Base-by-base conservation (phyloP, 2,797 vertebrate species). In the Eutrigla gurnardus region DNA sequence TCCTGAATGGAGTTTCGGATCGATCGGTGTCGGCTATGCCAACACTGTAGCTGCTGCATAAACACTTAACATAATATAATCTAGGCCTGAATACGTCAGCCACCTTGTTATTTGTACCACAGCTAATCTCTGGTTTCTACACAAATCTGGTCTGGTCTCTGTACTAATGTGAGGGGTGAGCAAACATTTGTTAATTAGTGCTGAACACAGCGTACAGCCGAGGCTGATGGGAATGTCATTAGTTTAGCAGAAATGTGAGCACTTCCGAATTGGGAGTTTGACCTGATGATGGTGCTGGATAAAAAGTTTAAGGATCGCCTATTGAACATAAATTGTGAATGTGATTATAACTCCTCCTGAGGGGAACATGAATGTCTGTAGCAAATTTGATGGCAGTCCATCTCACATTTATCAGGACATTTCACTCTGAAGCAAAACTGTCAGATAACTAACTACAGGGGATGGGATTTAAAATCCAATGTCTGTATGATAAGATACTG, bases 401-500 rank as follows among this genome's bases (percentile, higher is more conserved):
- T 43, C 9, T 33, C 12, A 39, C 37, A 50, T 50, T 39, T 15
- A 25, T 43, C 4, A 3, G 54, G 25, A 33, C 9, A n/a, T 43
- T 53, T 66, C 64, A 35, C 18, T 40, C 25, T 12, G 25, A 54
- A 17, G 3, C 39, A 66, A 35, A 67, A 67, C 32, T 54, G 50
- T 35, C 65, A 55, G 10, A 11, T 36, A 7, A 47, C 35, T 15
- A 35, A 25, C 25, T 25, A 25, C 60, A n/a, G 43, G 50, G 50
- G 65, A 45, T 10, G 32, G 37, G 39, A 50, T 64, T 50, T 65
- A 39, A 50, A 50, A 64, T 25, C 15, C 12, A 65, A 50, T 39
- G 46, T 14, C 47, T 25, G 4, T 18, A 14, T 18, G 45, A 37
- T 37, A 50, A 49, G 17, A 52, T 25, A 39, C 9, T 65, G 63